These are phyloP conservation scores for Echinops telfairi DNA, from an alignment of 2,113 vertebrate species.

Conservation along the genomic window DNA sequence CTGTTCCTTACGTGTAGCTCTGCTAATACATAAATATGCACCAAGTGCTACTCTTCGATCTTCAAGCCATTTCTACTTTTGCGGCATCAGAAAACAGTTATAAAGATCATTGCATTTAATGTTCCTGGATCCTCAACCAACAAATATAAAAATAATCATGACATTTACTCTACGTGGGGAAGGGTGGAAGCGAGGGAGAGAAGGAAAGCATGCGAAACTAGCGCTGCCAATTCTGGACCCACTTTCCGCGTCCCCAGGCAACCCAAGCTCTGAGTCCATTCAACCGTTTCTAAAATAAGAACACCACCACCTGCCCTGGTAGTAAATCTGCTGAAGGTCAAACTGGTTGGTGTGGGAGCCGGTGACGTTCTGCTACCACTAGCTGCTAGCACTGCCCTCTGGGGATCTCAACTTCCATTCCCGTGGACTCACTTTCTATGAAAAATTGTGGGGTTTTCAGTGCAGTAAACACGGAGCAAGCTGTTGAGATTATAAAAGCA, in stretches of 20 bases:
- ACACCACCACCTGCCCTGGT: constrained; percentile 17
- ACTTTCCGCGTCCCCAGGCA: not conserved
- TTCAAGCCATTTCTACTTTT: constrained; percentile 18
- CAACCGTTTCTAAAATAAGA: constrained; percentile 73
- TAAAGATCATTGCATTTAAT: not conserved
- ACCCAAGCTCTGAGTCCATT: constrained; percentile 47
- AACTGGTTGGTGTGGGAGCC: not conserved
- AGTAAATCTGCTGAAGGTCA: constrained; percentile 68
- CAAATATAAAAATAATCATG: not conserved
- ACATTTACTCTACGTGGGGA: not conserved
- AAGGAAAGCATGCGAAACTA: not conserved
- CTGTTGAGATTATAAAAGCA: not conserved
- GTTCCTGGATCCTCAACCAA: not conserved
- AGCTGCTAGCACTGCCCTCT: constrained; percentile 22
- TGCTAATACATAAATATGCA: not conserved
- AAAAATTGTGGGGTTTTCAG: constrained; percentile 45
- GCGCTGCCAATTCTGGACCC: not conserved
- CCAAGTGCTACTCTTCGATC: not conserved
- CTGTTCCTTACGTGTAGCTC: too few relatives aligned
- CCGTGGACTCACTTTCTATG: constrained; percentile 62
- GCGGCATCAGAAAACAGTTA: constrained; percentile 12
- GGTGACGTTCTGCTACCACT: not conserved
- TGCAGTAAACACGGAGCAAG: not conserved
- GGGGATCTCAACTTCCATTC: constrained; percentile 35
- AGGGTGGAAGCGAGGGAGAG: not conserved